Evolutionary conservation across 92 coral and sea anemone genomes (phyloP), one percentile per base, ranked within the genome.

Genomic region (Paragorgia papillata): DNA sequence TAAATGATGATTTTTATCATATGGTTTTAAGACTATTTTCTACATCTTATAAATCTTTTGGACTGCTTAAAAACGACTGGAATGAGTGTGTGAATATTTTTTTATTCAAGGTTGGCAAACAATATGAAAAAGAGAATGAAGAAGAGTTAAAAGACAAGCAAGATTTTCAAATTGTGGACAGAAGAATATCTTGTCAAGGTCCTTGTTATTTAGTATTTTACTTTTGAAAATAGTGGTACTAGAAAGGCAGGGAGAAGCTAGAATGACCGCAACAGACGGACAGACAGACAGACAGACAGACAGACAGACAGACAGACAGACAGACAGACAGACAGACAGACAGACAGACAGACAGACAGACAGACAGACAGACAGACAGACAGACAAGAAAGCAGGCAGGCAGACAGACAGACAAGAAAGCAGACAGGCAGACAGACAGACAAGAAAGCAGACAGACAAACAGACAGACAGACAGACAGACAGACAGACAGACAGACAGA

Each of bases 131-230:
- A 58, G 98, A 94, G 74, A 94, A 94, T 79, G 97, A 94, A 70
- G 91, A 91, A 62, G 98, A 94, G 35, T 61, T 94, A 25, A 94
- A 94, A 60, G 97, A 94, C 79, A 94, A 89, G 81, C 87, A 86
- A 44, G 88, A 94, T 75, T 94, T 89, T 89, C 97, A 89, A 62
- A 64, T 80, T 54, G 71, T 28, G 63, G 78, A 71, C 30, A 71
- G 51, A 34, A 71, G 54, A 33, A 29, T 17, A 3, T 35, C 21
- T 19, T 32, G 28, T 17, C 10, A n/a, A 40, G 73, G 73, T 66
- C 32, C 7, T 27, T 58, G 25, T 17, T 14, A 0, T 63, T 9
- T 7, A 25, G 39, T 1, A 33, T 26, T 2, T 66, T 41, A 5
- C 12, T 37, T 34, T 62, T 13, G 14, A 62, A 31, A 3, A 19